Evolutionary conservation across 2,888 invertebrate species (phyloP).

Genomic region (Hipparchia semele): DNA sequence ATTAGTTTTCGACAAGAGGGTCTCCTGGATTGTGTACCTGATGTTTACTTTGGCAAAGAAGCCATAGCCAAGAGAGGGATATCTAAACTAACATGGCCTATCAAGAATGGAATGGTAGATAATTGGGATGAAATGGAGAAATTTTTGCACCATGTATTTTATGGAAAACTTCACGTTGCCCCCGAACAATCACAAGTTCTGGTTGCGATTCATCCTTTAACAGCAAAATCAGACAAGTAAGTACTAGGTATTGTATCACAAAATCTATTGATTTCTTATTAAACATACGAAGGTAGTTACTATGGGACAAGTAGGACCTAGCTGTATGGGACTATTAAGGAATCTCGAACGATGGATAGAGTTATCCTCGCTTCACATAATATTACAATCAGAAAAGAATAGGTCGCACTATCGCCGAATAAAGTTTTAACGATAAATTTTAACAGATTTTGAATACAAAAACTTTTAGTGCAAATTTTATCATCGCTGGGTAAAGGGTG

Average conservation of each 20-base stretch:
- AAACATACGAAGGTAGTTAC: neutral
- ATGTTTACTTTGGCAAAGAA: conserved; percentile 83
- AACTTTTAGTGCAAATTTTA: no score
- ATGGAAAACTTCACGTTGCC: conserved; percentile 90
- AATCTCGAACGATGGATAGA: no score
- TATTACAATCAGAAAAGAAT: no score
- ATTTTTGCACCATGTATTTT: conserved; percentile 94
- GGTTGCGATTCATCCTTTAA: conserved; percentile 91
- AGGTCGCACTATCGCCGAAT: no score
- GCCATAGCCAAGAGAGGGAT: conserved; percentile 79
- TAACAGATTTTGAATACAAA: no score
- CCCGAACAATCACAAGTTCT: conserved; percentile 92
- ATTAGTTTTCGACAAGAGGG: conserved; percentile 44
- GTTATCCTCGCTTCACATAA: no score
- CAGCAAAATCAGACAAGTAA: conserved; percentile 87
- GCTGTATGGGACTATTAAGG: neutral
- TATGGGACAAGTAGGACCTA: neutral
- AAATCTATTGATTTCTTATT: no score
- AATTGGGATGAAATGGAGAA: conserved; percentile 96
- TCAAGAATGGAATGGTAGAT: conserved; percentile 89
- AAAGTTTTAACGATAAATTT: no score
- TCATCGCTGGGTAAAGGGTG: no score
- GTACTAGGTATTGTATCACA: neutral
- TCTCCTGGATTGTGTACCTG: conserved; percentile 58
- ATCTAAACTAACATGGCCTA: conserved; percentile 87